These are phyloP conservation scores for Thripadectes ignobilis DNA, from an alignment of 2,797 vertebrate species.

Conservation along the genomic window DNA sequence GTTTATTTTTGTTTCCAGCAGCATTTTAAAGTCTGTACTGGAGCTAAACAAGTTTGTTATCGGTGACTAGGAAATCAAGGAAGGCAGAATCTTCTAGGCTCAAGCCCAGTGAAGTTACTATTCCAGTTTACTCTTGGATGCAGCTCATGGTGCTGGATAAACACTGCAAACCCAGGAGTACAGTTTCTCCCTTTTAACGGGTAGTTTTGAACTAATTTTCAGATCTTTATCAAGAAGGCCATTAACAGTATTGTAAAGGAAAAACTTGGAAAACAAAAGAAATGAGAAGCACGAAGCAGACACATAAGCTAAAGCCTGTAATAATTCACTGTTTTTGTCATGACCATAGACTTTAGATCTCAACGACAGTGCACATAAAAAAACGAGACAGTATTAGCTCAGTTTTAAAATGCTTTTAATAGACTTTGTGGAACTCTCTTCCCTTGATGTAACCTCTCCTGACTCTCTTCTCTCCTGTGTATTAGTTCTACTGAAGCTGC, in stretches of 20 bases:
- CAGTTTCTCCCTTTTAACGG: not conserved
- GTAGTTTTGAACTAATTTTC: not conserved
- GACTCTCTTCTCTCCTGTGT: constrained; percentile 12
- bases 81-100: not conserved
- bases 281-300: not conserved
- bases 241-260: not conserved
- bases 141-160: not conserved
- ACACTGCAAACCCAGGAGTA: not conserved
- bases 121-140: not conserved
- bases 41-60: not conserved
- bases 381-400: not conserved
- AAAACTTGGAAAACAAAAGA: not conserved
- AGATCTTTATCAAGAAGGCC: not conserved
- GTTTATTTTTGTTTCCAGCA: not conserved
- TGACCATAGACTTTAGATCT: not conserved
- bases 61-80: not conserved
- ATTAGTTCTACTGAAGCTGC: constrained; percentile 29
- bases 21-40: not conserved
- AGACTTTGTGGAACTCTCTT: not conserved
- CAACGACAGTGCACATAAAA: not conserved
- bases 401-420: constrained; percentile 36
- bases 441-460: not conserved
- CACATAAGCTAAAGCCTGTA: not conserved
- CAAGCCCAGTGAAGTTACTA: not conserved
- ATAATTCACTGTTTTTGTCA: not conserved